Percentiles rank a stretch among this genome's conserved stretches.
Evolutionary conservation across 2,888 invertebrate genomes (phyloP).

Genomic region (Serrognathus titanus): DNA sequence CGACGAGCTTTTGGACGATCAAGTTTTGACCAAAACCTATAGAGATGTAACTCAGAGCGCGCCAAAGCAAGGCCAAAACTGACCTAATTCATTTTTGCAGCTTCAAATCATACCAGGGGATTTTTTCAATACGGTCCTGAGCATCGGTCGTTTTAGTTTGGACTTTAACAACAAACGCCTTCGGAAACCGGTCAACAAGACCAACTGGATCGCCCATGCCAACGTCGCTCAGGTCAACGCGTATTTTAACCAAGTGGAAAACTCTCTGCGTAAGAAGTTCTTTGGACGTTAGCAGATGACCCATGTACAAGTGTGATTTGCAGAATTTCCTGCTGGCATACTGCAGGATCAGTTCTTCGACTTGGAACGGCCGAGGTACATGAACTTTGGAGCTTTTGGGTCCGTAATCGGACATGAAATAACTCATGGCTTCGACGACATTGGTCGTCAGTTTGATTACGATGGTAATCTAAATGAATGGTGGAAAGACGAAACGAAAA

Average conservation of each 20-base stretch:
- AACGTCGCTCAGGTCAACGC: not conserved
- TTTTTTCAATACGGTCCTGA: not conserved
- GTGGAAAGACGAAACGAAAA: slow-evolving; percentile 85
- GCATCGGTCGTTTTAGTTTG: not conserved
- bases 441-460: slow-evolving; percentile 89
- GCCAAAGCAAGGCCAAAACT: not conserved
- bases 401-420: slow-evolving; percentile 92
- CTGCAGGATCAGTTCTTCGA: slow-evolving; percentile 90
- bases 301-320: no score
- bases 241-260: not conserved
- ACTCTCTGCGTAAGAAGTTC: not conserved
- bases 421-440: slow-evolving; percentile 86
- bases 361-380: slow-evolving; percentile 81
- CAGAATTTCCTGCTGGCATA: slow-evolving; percentile 92
- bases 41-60: not conserved
- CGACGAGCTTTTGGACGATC: slow-evolving; percentile 30
- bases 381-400: slow-evolving; percentile 90
- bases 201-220: not conserved
- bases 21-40: slow-evolving; percentile 22
- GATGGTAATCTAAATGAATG: slow-evolving; percentile 89
- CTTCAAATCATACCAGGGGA: not conserved
- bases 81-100: not conserved
- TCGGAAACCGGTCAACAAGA: not conserved
- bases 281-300: no score
- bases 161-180: not conserved